Evolutionary conservation across 2,888 invertebrate genomes (phyloP), one percentile per base, ranked within the genome.

Genomic region (Agrochola lota): DNA sequence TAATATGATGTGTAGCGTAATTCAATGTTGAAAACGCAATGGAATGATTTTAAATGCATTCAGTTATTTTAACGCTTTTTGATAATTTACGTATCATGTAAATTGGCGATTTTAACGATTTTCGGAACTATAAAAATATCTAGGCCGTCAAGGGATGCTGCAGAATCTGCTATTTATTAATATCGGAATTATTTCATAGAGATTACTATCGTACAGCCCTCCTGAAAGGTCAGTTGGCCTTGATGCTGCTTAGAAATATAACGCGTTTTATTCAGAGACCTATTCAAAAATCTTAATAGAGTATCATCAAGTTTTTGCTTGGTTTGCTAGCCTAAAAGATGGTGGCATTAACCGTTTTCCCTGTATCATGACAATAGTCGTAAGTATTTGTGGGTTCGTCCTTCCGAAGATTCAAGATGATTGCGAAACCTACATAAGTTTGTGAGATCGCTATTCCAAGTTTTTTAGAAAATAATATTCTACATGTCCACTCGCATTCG

Each of bases 31-130:
- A 43, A 57, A 64, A 78, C 30, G 63, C 60, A 78, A 49, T 87
- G 85, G 83, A 87, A 87, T 88, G 74, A 80, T 74, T 80, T 63
- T 66, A 85, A 88, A 87, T 88, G 73, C 81, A 71, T 66, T 68
- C 6, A 59, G n/a, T 74, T 57, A 46, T 63, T 75, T 60, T 75
- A 49, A 64, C n/a, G 26, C 8, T 20, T 64, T 76, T 63, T 57
- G 12, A 35, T 26, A 6, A 43, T 15, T 23, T 57, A 23, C 6
- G 15, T 35, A 17, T 26, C 6, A n/a, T 4, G 35, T 35, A 26
- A 62, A 57, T 62, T 30, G 30, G 15, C 15, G 15, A 49, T 30
- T 52, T 71, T 49, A n/a, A 46, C 57, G 15, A 43, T 40, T 15
- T 8, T 69, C 46, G 20, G 17, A 57, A 60, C 15, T 64, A 55